Base-by-base conservation (phyloP, 2,888 invertebrate species). In the Drosophila formosana region DNA sequence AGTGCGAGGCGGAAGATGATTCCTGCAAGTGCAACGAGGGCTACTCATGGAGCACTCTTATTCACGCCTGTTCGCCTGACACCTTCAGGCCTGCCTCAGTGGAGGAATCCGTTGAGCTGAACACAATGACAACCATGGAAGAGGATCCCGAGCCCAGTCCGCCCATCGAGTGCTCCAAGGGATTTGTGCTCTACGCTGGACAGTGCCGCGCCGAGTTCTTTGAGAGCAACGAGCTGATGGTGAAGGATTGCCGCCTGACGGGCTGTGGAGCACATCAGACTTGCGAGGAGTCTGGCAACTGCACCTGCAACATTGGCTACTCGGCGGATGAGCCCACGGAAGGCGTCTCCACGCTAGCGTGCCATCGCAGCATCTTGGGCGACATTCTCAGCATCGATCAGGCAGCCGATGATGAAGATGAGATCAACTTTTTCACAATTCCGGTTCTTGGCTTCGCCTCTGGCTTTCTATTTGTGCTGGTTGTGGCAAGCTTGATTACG, bases 151-250 rank as follows among this genome's bases (percentile, higher is more conserved):
- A 23, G 3, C 1, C 6, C 3, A 7, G 13, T 7, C n/a, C 25
- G 7, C 45, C 56, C 8, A n/a, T 39, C 1, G 75, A 76, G 28
- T 90, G 90, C n/a, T 60, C 60, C 3, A 55, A 49, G 1, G 87
- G 83, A 9, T 89, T 57, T 49, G 67, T 89, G 0, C 72, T 76
- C n/a, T 88, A 88, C 58, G 65, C 55, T 0, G 89, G 89, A 0
- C 67, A 80, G 6, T 90, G 90, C 43, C 85, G 85, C 5, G 71
- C 81, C 6, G 67, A 82, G 25, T 47, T 86, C 41, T 90, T 90
- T 61, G 77, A 79, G 39, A 90, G 88, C 75, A 86, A 72, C 23
- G 88, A 86, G 23, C 18, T 47, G 0, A 18, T 8, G 0, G 8
- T 9, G 0, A 56, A 37, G 28, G 66, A 78, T 52, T 86, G 85